Evolutionary conservation across 64 coral and sea anemone species (phyloP), one percentile per base, ranked within the genome.

Genomic region (Pachyseris speciosa): DNA sequence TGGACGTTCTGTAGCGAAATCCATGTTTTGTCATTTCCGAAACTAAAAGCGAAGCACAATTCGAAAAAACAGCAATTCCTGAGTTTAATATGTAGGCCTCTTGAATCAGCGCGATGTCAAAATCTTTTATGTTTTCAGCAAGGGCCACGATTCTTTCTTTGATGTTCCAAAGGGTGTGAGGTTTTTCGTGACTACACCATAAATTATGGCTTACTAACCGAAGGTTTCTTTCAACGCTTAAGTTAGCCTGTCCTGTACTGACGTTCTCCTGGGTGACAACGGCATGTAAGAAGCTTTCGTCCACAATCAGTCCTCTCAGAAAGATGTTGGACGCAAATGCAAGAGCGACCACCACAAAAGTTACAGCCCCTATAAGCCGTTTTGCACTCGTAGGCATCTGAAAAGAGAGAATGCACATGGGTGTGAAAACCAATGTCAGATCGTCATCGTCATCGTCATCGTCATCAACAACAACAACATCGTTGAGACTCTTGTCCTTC

Each of bases 1-100:
- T 47, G 36, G 65, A 84, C 9, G 78, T 91, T 13, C 67, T 60
- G 51, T 91, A 91, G 34, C 74, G 30, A 66, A 91, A 91, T 45
- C 79, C 68, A 31, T 36, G 77, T 60, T 48, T 78, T 12, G 83
- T 9, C 78, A 91, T 91, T 34, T 68, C 79, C 7, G 37, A 29
- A 1, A 84, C 79, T 22, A 91, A 8, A 57, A 59, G 36, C 5
- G 66, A 49, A n/a, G 79, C 89, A 37, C 78, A 91, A 11, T 75
- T 65, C 64, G 78, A 48, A 34, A 91, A 25, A 17, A 84, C 47
- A 11, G 38, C 31, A 19, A 81, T 49, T 24, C 89, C 89, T n/a
- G 55, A 9, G 26, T 67, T 80, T 20, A 91, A 37, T 25, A 91
- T 70, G 57, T 84, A 91, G 10, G 70, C 79, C 25, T 91, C 89